Evolutionary conservation across 1,140 invertebrate species (phyloP), one percentile per base, ranked within the genome.

Genomic region (Conopomorpha cramerella): DNA sequence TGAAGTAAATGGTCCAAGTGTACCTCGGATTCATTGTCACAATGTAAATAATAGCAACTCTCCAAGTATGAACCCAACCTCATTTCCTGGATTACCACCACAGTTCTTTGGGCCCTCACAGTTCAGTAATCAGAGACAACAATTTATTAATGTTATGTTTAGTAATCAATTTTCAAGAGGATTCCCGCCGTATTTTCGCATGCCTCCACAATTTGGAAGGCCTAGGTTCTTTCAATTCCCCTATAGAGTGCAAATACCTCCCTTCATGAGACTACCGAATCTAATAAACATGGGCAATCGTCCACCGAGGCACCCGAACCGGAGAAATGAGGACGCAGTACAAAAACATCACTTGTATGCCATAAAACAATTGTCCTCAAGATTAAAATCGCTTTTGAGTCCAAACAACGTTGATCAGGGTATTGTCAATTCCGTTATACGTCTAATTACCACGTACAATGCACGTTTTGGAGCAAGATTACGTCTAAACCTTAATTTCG

Each of bases 361-460:
- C 12, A 55, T 73, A 19, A 56, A 49, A 36, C 48, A 36, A 8
- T 31, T 67, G 15, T 51, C 58, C 16, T 15, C 28, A 1, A 55
- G 42, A 34, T 37, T 62, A 25, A 70, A 59, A 44, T 30, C 41
- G 18, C 31, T 63, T 2, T 8, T 52, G 0, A 10, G 19, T n/a
- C 25, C 23, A 8, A 51, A 51, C 8, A 51, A 45, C 25, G 27
- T 14, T 1, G 38, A 51, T 10, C 25, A 29, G 2, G 17, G 46
- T 11, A 53, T 46, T 15, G 39, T 64, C 26, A 28, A 50, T 11
- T 35, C 46, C 0, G 30, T 71, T 1, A 52, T 56, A 6, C 54
- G 29, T 30, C 38, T 71, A 2, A 51, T 71, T 16, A 38, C 55
- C 2, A 47, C 48, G 4, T 71, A 64, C 28, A 74, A 74, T 36